Conservation (phyloP, 2,888 invertebrate species). For the Morpho helenor region DNA sequence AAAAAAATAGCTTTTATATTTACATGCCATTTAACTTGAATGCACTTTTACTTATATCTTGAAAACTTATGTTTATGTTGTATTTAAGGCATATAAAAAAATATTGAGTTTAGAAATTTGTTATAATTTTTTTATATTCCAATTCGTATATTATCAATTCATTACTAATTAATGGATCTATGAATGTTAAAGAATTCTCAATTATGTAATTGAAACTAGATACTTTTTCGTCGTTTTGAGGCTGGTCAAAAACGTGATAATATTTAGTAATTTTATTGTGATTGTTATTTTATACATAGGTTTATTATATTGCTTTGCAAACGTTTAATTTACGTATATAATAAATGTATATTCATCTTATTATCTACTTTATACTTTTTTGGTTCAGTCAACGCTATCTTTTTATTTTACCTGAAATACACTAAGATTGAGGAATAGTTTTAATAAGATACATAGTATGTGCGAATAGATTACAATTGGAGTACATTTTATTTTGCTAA, state of each 20-base stretch:
- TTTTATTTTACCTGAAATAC: not conserved
- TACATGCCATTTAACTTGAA: not conserved
- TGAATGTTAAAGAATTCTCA: slow-evolving; percentile 2
- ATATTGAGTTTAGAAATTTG: too few species aligned
- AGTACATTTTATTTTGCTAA: too few species aligned
- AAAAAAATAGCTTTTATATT: too few species aligned
- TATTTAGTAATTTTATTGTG: slow-evolving; percentile 16
- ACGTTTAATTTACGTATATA: slow-evolving; percentile 11
- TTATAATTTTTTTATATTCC: too few species aligned
- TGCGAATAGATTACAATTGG: too few species aligned
- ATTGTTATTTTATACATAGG: slow-evolving; percentile 19
- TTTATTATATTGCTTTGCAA: slow-evolving; percentile 15
- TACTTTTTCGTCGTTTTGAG: slow-evolving; percentile 13
- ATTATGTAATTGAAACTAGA: slow-evolving; percentile 6
- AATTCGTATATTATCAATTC: too few species aligned
- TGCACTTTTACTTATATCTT: not conserved
- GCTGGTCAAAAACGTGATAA: slow-evolving; percentile 23
- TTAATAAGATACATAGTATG: too few species aligned
- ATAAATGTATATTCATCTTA: slow-evolving; percentile 13
- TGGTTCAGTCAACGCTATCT: slow-evolving; percentile 19
- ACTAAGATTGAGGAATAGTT: too few species aligned
- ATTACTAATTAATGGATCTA: not conserved
- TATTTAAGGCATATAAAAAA: too few species aligned
- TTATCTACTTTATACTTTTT: slow-evolving; percentile 18
- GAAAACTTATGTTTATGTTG: too few species aligned